Conservation (phyloP, 2,888 invertebrate species). For the Mantis religiosa region DNA sequence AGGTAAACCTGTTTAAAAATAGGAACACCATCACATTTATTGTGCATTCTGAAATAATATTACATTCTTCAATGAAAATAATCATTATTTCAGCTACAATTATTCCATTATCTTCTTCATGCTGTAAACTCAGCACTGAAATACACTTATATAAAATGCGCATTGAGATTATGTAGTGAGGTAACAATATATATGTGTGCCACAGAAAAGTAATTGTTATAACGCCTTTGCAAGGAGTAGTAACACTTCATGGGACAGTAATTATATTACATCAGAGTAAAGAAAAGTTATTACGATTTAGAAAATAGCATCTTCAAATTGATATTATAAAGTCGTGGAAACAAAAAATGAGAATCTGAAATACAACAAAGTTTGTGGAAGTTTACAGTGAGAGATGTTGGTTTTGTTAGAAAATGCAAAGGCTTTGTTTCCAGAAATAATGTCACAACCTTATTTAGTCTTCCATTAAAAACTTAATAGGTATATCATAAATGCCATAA, state of each 20-base stretch:
- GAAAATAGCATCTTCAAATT: not conserved
- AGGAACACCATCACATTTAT: not conserved
- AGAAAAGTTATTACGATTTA: not conserved
- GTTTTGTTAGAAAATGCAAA: not conserved
- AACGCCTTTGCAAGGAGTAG: not conserved
- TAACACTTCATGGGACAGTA: not conserved
- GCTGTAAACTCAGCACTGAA: constrained; percentile 8
- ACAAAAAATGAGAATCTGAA: too few species aligned
- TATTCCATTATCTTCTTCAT: not conserved
- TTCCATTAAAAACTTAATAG: not conserved
- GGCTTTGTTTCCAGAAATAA: not conserved
- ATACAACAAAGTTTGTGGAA: too few species aligned
- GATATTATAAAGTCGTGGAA: too few species aligned
- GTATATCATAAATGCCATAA: not conserved
- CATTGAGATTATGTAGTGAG: not conserved
- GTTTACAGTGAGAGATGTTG: too few species aligned
- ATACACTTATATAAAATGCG: constrained; percentile 9
- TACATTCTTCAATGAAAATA: not conserved
- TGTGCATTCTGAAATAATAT: not conserved
- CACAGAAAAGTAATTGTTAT: not conserved
- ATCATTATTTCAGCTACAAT: not conserved
- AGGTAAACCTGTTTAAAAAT: not conserved
- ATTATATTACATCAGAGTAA: not conserved
- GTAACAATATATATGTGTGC: constrained; percentile 3
- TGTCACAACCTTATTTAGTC: not conserved